Evolutionary conservation across 2,113 vertebrate genomes (phyloP), one percentile per base, ranked within the genome.

Genomic region (Nicator chloris): DNA sequence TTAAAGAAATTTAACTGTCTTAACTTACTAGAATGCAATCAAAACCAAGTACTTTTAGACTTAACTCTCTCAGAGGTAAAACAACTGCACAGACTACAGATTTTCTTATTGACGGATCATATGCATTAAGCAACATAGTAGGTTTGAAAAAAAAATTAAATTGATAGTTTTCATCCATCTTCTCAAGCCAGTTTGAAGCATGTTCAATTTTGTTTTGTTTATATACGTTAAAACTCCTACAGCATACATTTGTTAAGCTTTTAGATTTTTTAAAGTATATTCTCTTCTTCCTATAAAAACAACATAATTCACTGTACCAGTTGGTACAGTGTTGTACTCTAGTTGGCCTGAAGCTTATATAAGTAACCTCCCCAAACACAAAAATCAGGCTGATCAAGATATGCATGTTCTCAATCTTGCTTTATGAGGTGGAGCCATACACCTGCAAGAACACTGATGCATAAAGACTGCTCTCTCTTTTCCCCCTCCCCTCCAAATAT

Each of bases 301-400:
- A 69, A 77, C 14, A n/a, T 4, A 35, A 42, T 59, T 91, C 75
- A 82, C 45, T 3, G 19, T 49, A 63, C 59, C 59, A 78, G 39
- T 50, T 59, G 64, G n/a, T n/a, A n/a, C n/a, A n/a, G n/a, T n/a
- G n/a, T n/a, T n/a, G n/a, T n/a, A n/a, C 47, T 94, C 21, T 51
- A 86, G 26, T 18, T 88, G 80, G 50, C 88, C 88, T 73, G 68
- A 33, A 81, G 88, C 88, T 75, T 51, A 59, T n/a, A 3, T 23
- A 75, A 83, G 56, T 59, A 49, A 94, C 66, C 40, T 77, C 47
- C 76, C 24, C 40, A 33, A 93, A 86, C 72, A 78, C 30, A 92
- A 96, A 93, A 94, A 81, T 86, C 88, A 88, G 72, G 86, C 35
- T 71, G 47, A 88, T 96, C 94, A 93, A 91, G 95, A 86, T 53